phyloP scores from a whole-genome alignment of 1,140 invertebrate species.

The Parasteatoda tepidariorum region DNA sequence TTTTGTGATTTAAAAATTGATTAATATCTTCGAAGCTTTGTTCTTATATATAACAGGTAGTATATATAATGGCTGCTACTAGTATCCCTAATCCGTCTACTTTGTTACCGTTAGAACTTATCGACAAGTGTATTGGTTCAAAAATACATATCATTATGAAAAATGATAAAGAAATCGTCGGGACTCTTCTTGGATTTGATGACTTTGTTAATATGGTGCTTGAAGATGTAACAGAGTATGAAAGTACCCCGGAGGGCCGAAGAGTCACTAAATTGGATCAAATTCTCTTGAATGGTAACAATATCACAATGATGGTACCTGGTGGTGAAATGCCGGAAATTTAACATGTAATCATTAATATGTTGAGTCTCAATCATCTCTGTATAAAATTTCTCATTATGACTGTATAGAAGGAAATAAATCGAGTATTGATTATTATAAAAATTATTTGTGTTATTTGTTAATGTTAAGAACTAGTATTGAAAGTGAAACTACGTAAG shows the following conservation, averaged over 20 bases:
- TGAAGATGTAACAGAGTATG: constrained; percentile 78
- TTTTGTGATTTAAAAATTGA: not conserved
- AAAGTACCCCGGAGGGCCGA: constrained; percentile 95
- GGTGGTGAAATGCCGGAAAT: constrained; percentile 71
- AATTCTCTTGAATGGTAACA: constrained; percentile 98
- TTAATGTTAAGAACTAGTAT: too few species aligned
- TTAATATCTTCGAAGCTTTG: not conserved
- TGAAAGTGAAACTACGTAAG: too few species aligned
- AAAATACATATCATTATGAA: constrained; percentile 99
- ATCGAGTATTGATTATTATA: too few species aligned
- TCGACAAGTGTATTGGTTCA: constrained; percentile 99
- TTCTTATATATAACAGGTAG: not conserved
- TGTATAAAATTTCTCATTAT: too few species aligned
- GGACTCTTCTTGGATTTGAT: constrained; percentile 96
- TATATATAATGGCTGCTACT: constrained; percentile 40
- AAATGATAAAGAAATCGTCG: constrained; percentile 99
- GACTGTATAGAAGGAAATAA: too few species aligned
- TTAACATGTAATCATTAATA: constrained; percentile 61
- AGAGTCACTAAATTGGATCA: constrained; percentile 97
- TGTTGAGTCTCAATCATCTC: too few species aligned
- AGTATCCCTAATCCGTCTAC: constrained; percentile 76
- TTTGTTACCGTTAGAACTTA: constrained; percentile 87
- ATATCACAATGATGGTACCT: constrained; percentile 93
- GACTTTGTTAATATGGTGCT: constrained; percentile 99
- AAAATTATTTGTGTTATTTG: too few species aligned